Evolutionary conservation across 2,888 invertebrate genomes (phyloP), one percentile per base, ranked within the genome.

Genomic region (Zaprionus bogoriensis): DNA sequence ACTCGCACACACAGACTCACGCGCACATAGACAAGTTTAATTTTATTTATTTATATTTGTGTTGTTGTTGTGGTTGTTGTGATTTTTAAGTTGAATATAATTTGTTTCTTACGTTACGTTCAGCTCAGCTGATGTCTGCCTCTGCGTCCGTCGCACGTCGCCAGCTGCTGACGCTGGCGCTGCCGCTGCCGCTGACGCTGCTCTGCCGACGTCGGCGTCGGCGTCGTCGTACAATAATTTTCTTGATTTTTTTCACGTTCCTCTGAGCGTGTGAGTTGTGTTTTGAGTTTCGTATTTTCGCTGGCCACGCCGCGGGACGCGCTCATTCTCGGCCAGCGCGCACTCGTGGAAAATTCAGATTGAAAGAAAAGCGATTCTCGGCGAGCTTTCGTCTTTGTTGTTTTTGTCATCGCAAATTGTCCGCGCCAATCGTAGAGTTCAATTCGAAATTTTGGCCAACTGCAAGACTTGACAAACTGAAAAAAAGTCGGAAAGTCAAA

Each of bases 311-410:
- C 80, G 74, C 77, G 74, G 77, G 77, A 75, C 81, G 77, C 80
- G 76, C 82, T 82, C 83, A 80, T 77, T 82, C 77, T 74, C 79
- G 67, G 62, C 53, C 72, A 67, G 72, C 79, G 80, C 70, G 75
- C 75, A 73, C 67, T 83, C 64, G 80, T 83, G 77, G 77, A 80
- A 83, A 83, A 77, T 70, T 83, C 67, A n/a, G n/a, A n/a, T n/a
- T n/a, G n/a, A n/a, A n/a, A n/a, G 44, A 76, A 78, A 51, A 66
- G 39, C 70, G 41, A 65, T 69, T 36, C 28, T 30, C 51, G 42
- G 20, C 14, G n/a, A 14, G 20, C 6, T 32, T 39, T 22, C 44
- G 12, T 28, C 12, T 4, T 27, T 52, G 47, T 19, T 51, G 54
- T 63, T 30, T 20, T 36, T 28, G 14, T 48, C n/a, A 22, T 32